Percentiles rank a stretch among this genome's conserved stretches.
phyloP scores from a whole-genome alignment of 2,113 vertebrate genomes.

The Felis catus region DNA sequence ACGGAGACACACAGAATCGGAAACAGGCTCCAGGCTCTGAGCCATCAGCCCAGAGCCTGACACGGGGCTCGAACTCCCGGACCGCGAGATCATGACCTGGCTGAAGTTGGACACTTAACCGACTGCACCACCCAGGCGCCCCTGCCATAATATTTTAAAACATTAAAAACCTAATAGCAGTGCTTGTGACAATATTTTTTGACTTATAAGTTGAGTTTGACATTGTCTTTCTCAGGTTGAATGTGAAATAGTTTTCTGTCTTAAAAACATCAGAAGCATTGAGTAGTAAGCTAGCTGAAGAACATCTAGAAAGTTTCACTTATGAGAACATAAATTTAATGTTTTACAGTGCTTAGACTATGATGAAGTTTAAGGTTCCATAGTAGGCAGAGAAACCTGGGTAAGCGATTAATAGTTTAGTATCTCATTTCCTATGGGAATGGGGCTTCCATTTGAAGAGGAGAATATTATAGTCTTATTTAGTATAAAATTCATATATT shows the following conservation, averaged over 20 bases:
- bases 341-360: constrained; percentile 46
- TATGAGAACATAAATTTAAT: constrained; percentile 46
- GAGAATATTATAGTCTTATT: constrained; percentile 74
- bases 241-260: constrained; percentile 5
- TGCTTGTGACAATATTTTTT: constrained; percentile 40
- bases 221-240: neutral
- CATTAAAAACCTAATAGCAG: neutral
- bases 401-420: constrained; percentile 73
- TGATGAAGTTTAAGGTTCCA: constrained; percentile 41
- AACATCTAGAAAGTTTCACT: constrained; percentile 51
- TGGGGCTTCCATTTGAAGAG: constrained; percentile 59
- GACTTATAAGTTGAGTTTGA: constrained; percentile 33
- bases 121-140: no score
- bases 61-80: no score
- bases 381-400: constrained; percentile 29
- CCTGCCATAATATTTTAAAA: constrained; percentile 8
- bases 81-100: no score
- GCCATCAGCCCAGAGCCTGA: no score
- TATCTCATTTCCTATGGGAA: constrained; percentile 67
- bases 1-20: no score
- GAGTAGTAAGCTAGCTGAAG: neutral
- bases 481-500: constrained; percentile 73
- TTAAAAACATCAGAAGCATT: constrained; percentile 39
- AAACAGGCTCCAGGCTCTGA: no score
- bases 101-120: no score